Base-by-base conservation (phyloP, 2,888 invertebrate species). In the Xestia xanthographa region DNA sequence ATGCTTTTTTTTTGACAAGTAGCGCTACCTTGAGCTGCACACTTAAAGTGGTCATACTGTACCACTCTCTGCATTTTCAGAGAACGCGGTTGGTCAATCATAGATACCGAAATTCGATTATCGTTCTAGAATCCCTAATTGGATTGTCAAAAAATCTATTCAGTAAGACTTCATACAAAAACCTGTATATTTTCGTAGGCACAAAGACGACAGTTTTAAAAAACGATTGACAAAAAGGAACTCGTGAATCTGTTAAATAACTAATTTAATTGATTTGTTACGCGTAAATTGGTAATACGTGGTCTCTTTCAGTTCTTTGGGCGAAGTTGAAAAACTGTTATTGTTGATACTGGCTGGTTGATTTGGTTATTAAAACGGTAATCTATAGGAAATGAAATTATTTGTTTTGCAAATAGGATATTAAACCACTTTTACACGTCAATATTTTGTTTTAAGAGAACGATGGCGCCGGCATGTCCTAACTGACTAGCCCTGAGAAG, bases 211-310 rank as follows among this genome's bases (percentile, higher is more conserved):
- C 20, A 41, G 56, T 65, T 12, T 48, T 65, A 66, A 79, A 72
- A 83, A 79, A 38, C n/a, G 14, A 22, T 38, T 53, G 5, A 81
- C 34, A 87, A 74, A 78, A 86, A 79, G 9, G 0, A 48, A 75
- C 0, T 87, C 86, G 87, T 86, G 87, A 85, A 58, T 5, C 12
- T n/a, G 29, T 17, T 71, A 58, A 76, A 74, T 74, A 73, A 68
- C 66, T 63, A 72, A 72, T 62, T 67, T 68, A 84, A 81, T 80
- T 79, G 80, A 86, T 86, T 73, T 1, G 81, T 72, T 26, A 58
- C 86, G 83, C 72, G 66, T 72, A 77, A 74, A 86, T 86, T 80
- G 77, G n/a, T 67, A 56, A 62, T 73, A 77, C 72, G 75, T 77
- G 80, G 62, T 63, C 69, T 45, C 48, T 48, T 79, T 66, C 48